These are phyloP conservation scores for Aleiodes alternator DNA, from an alignment of 2,888 invertebrate species.

Conservation along the genomic window DNA sequence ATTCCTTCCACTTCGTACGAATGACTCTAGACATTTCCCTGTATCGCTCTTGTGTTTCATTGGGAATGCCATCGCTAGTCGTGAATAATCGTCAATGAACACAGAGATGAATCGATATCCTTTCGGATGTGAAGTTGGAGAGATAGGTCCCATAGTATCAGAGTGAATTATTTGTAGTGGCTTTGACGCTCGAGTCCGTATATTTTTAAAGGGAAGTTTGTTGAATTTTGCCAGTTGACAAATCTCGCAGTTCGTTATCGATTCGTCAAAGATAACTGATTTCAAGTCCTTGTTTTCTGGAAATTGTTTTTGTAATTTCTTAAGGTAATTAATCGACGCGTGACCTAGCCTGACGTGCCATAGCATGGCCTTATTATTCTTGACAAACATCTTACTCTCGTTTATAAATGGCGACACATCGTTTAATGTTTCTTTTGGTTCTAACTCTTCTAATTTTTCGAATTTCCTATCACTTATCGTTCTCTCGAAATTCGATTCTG, in stretches of 20 bases:
- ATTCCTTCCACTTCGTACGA: constrained; percentile 53
- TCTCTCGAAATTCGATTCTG: not conserved
- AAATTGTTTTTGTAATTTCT: constrained; percentile 53
- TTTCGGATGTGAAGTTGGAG: constrained; percentile 41
- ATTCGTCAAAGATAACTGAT: constrained; percentile 52
- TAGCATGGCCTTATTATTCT: constrained; percentile 47
- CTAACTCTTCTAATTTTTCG: constrained; percentile 31
- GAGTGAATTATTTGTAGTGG: constrained; percentile 52
- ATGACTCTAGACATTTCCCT: constrained; percentile 55
- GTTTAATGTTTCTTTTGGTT: constrained; percentile 21
- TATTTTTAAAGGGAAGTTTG: constrained; percentile 52
- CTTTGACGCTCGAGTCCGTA: constrained; percentile 43
- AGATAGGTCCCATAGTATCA: constrained; percentile 55
- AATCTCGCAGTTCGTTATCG: constrained; percentile 56
- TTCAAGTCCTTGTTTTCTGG: constrained; percentile 47
- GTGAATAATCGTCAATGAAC: constrained; percentile 55
- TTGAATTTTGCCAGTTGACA: constrained; percentile 55
- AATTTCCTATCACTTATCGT: not conserved
- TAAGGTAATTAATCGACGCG: constrained; percentile 56
- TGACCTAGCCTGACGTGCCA: constrained; percentile 55
- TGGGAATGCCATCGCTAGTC: constrained; percentile 51
- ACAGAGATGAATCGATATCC: constrained; percentile 49
- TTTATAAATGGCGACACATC: constrained; percentile 28
- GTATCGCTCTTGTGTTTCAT: constrained; percentile 57
- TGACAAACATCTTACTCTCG: constrained; percentile 17